These are phyloP conservation scores for Holotrichia oblita DNA, from an alignment of 1,140 invertebrate species.

Conservation along the genomic window DNA sequence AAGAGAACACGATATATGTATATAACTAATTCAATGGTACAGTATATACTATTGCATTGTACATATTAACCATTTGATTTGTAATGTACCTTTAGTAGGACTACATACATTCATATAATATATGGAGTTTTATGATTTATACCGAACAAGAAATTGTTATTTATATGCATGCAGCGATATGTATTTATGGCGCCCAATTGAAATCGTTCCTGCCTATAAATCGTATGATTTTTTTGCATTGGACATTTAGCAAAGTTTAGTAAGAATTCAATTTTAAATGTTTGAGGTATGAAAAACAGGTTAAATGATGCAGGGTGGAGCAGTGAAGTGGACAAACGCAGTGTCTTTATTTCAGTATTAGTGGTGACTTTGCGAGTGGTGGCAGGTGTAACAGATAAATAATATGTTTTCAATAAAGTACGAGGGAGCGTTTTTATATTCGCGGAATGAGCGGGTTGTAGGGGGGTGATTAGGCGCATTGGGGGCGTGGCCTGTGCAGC, in stretches of 20 bases:
- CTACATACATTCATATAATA: conserved; percentile 13
- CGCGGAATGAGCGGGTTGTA: too few species aligned
- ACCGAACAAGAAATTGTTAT: not conserved
- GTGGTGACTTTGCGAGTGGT: too few species aligned
- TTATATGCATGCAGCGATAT: not conserved
- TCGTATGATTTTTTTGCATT: not conserved
- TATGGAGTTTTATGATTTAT: conserved; percentile 28
- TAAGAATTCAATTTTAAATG: not conserved
- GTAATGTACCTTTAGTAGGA: not conserved
- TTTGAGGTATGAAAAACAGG: not conserved
- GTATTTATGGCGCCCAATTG: not conserved
- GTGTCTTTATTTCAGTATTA: too few species aligned
- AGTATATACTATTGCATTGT: not conserved
- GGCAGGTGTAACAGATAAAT: too few species aligned
- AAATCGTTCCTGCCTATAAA: not conserved
- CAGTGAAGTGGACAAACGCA: too few species aligned
- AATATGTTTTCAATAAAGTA: too few species aligned
- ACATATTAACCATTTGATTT: conserved; percentile 1
- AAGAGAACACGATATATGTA: not conserved
- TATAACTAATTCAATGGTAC: conserved; percentile 28
- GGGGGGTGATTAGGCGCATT: too few species aligned
- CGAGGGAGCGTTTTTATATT: too few species aligned
- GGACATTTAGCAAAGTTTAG: not conserved
- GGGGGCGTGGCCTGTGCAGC: too few species aligned
- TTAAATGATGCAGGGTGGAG: too few species aligned